Base-by-base conservation (phyloP, 1,140 invertebrate genomes). In the Diorhabda sublineata region DNA sequence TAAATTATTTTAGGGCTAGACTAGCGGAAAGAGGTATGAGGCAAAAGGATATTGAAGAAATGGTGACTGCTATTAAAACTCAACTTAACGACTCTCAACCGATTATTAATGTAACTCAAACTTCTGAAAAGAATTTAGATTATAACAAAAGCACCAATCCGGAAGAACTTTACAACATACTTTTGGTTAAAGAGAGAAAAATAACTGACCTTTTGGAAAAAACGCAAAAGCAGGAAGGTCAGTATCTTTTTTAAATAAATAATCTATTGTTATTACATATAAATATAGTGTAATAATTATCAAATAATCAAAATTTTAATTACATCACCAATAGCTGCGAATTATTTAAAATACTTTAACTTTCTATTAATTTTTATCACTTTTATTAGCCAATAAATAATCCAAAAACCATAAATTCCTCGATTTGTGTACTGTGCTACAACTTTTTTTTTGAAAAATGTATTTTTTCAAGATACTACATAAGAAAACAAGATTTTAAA, bases 171-270 rank as follows among this genome's bases (percentile, higher is more conserved):
- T 79, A 77, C 61, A 76, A 77, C 66, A 74, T 69, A 68, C 73
- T 81, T 67, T 80, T 81, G 64, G 82, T 78, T 62, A 87, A 85
- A 69, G 84, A 86, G 58, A 83, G 79, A 61, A 82, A 80, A 74
- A 82, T 86, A 56, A 68, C 75, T 2, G 83, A 85, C 66, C 73
- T 85, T n/a, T 83, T 81, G 78, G 73, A 74, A 26, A 87, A 85
- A 79, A 84, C 89, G 67, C 80, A 84, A 70, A 86, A 88, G 78
- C 78, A 91, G 71, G 89, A 92, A 78, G 85, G 47, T 52, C n/a
- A n/a, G 47, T 52, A 8, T 52, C 4, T 8, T 52, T 0, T 52
- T 3, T 52, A 8, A 52, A 52, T 2, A 52, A 52, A 8, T 52
- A 8, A 9, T 85, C 82, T 70, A 84, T 91, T 61, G 75, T 90